Evolutionary conservation across 2,888 invertebrate species (phyloP).

Genomic region (Nymphalis c-album): DNA sequence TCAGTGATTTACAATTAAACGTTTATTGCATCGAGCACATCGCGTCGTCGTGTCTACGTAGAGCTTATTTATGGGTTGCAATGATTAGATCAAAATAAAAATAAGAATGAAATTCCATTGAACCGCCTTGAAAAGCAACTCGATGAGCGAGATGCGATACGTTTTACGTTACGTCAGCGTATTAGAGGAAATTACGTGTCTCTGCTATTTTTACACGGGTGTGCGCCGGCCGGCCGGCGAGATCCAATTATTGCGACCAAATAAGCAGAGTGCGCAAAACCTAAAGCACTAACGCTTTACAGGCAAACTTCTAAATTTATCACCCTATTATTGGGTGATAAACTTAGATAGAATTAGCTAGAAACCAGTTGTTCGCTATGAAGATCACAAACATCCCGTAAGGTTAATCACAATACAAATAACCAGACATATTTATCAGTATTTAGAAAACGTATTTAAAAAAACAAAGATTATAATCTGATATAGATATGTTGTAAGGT

Average conservation of each 20-base stretch:
- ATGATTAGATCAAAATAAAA: conserved; percentile 18
- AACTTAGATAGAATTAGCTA: no score
- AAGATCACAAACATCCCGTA: no score
- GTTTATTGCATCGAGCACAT: conserved; percentile 17
- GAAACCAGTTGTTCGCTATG: no score
- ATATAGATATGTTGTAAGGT: conserved; percentile 31
- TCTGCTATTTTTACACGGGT: conserved; percentile 42
- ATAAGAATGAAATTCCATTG: conserved; percentile 26
- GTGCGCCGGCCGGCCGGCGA: conserved; percentile 33
- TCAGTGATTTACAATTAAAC: conserved; percentile 6
- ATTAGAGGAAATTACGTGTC: conserved; percentile 51
- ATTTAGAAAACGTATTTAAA: no score
- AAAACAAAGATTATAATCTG: neutral
- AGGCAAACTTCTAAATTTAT: conserved; percentile 9
- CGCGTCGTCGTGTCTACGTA: conserved; percentile 18
- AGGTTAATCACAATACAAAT: no score
- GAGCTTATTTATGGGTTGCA: conserved; percentile 14
- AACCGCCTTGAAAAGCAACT: conserved; percentile 19
- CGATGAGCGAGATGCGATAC: conserved; percentile 32
- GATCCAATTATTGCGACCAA: conserved; percentile 40
- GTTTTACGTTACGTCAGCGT: conserved; percentile 42
- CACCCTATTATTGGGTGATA: neutral
- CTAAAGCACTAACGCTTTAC: conserved; percentile 18
- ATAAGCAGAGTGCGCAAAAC: conserved; percentile 34
- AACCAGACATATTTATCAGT: no score